Conservation (phyloP, 2,888 invertebrate genomes). For the Glaucopsyche alexis region DNA sequence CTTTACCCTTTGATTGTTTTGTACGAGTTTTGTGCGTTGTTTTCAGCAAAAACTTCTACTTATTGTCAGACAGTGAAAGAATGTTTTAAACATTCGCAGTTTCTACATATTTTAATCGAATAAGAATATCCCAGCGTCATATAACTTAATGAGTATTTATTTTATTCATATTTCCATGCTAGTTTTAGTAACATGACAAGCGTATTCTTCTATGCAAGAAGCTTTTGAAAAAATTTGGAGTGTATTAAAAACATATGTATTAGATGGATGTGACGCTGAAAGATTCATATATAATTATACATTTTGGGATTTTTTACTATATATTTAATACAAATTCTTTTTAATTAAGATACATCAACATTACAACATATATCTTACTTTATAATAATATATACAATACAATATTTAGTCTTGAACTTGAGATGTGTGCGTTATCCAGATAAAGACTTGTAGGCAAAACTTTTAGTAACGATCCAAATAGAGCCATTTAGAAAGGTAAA, state of each 20-base stretch:
- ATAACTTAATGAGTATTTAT: not conserved
- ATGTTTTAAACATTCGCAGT: slow-evolving; percentile 60
- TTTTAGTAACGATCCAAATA: not conserved
- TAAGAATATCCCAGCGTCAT: slow-evolving; percentile 17
- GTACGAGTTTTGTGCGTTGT: slow-evolving; percentile 1
- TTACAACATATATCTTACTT: slow-evolving; percentile 48
- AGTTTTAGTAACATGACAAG: too few species aligned
- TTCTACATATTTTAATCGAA: slow-evolving; percentile 30
- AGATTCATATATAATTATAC: not conserved
- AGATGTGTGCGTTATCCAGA: slow-evolving; percentile 65
- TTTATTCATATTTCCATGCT: too few species aligned
- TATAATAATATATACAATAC: slow-evolving; percentile 57
- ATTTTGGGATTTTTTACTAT: not conserved
- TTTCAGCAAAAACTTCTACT: slow-evolving; percentile 55
- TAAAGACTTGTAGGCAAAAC: slow-evolving; percentile 26
- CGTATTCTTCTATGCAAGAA: not conserved
- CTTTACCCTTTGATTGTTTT: not conserved
- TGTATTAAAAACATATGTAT: too few species aligned
- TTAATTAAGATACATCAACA: slow-evolving; percentile 43
- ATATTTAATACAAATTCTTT: slow-evolving; percentile 2
- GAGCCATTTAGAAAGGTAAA: not conserved
- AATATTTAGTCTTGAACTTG: slow-evolving; percentile 69
- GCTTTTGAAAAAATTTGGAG: not conserved
- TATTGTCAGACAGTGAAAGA: slow-evolving; percentile 71
- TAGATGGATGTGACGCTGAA: not conserved